Base-by-base conservation (phyloP, 1,140 invertebrate species). In the Lethrus apterus region DNA sequence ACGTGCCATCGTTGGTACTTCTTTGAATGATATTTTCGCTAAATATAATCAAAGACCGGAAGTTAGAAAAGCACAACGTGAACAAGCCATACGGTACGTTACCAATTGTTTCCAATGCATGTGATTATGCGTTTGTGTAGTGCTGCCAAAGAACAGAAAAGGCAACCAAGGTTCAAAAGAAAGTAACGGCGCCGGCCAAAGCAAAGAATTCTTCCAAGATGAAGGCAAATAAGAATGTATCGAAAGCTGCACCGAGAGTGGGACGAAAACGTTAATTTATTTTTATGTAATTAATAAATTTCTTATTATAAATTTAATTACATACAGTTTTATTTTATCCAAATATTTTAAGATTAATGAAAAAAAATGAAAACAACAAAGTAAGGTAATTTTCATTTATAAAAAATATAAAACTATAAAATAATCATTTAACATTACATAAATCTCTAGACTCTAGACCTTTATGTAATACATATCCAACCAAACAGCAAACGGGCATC, bases 1-100 rank as follows among this genome's bases (percentile, higher is more conserved):
- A 63, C 77, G 95, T 54, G 93, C 96, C 56, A 96, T 99, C 71
- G 93, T 98, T 54, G 95, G 95, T 58, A 91, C 93, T 48, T 92
- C 93, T 18, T 77, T 99, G 20, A 89, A 84, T 60, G 96, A 99
- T 59, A 98, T 99, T 65, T 77, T 98, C 70, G 94, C 95, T 20
- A 99, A 98, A 74, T 82, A 94, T 63, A 99, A 99, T 69, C 95
- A 98, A 83, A 98, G 98, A 64, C 95, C 95, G 51, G 96, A 99
- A 75, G 91, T 99, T 14, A 81, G 96, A 42, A 96, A 96, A 69
- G 94, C 94, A 31, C 95, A 98, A 68, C 79, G 96, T 64, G 96
- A 99, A 59, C 93, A 98, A 69, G 95, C 95, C 33, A 95, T 98
- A 60, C 90, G 90, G 89, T 92, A 69, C 9, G 15, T 20, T 41